Conservation (phyloP, 2,888 invertebrate genomes). For the Monochamus alternatus region DNA sequence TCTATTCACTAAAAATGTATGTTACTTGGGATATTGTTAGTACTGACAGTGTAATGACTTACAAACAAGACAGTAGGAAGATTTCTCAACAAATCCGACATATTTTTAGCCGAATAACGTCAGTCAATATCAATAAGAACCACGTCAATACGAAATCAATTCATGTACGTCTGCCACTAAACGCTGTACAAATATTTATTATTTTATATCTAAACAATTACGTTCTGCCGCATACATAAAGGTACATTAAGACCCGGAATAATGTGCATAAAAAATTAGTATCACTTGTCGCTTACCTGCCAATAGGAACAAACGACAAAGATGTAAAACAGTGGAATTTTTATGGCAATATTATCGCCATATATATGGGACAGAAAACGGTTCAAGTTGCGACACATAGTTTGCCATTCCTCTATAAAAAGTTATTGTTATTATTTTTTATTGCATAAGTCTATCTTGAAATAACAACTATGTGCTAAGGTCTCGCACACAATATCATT, state of each 20-base stretch:
- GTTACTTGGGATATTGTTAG: neutral
- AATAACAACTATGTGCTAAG: conserved; percentile 29
- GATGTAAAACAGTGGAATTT: conserved; percentile 1
- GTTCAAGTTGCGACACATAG: neutral
- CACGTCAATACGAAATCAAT: neutral
- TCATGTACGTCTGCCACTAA: neutral
- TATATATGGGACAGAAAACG: neutral
- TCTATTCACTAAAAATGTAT: too few species aligned
- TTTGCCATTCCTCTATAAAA: conserved; percentile 17
- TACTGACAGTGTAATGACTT: neutral
- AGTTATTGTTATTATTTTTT: conserved; percentile 24
- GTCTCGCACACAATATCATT: conserved; percentile 17
- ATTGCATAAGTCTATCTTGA: conserved; percentile 23
- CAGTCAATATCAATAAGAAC: neutral
- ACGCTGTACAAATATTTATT: neutral
- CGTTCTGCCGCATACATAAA: too few species aligned
- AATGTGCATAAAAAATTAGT: neutral
- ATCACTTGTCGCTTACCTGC: neutral
- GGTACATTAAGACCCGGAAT: neutral
- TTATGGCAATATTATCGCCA: neutral
- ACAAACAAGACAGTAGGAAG: neutral
- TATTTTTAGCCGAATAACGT: neutral
- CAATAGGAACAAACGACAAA: neutral
- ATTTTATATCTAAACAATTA: neutral
- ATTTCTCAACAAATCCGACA: neutral